These are phyloP conservation scores for Megastigmus dorsalis DNA, from an alignment of 2,888 invertebrate genomes.

Conservation along the genomic window DNA sequence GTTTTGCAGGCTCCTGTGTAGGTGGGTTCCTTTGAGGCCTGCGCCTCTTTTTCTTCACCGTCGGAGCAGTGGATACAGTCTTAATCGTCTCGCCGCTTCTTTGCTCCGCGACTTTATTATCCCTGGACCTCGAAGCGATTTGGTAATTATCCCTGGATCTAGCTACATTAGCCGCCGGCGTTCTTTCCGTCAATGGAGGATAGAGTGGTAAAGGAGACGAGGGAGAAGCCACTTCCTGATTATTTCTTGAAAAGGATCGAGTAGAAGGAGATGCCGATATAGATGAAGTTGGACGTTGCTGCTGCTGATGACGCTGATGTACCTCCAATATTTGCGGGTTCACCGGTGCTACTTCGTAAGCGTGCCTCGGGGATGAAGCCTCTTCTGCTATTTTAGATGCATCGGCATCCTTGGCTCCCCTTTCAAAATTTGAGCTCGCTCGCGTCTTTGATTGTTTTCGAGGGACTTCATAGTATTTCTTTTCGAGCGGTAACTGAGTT, in stretches of 20 bases:
- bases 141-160: slow-evolving; percentile 1
- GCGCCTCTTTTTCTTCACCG: not conserved
- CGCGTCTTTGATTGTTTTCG: slow-evolving; percentile 15
- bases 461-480: slow-evolving; percentile 45
- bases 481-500: slow-evolving; percentile 19
- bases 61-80: not conserved
- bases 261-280: not conserved
- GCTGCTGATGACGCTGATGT: too few species aligned
- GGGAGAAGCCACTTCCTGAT: not conserved
- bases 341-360: not conserved
- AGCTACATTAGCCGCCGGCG: not conserved
- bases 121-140: not conserved
- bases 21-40: not conserved
- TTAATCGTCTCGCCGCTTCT: not conserved
- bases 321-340: not conserved
- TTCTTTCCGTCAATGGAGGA: not conserved
- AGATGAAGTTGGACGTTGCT: not conserved
- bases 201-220: not conserved
- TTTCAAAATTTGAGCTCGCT: not conserved
- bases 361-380: not conserved
- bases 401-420: not conserved
- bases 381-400: not conserved
- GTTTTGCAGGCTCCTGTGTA: not conserved
- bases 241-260: not conserved
- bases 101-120: not conserved